Conservation (phyloP, 2,797 vertebrate genomes). For the Hemitrygon akajei region DNA sequence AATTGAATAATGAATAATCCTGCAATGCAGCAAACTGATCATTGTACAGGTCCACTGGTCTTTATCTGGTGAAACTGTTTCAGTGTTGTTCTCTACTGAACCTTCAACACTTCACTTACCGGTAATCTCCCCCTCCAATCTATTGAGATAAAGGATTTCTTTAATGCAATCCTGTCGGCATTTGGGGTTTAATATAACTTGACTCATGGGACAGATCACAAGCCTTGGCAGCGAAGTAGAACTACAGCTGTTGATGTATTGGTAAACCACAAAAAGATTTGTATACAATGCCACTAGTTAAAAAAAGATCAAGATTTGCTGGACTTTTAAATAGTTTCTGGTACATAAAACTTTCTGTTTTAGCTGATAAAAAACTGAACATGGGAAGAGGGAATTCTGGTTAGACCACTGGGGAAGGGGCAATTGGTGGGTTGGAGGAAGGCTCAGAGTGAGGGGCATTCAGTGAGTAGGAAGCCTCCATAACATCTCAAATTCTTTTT, state of each 20-base stretch:
- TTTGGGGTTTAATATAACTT: not conserved
- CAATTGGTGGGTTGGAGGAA: no score
- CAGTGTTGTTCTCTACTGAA: not conserved
- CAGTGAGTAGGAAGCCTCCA: no score
- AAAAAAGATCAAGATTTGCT: not conserved
- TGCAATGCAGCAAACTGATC: not conserved
- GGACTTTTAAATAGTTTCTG: not conserved
- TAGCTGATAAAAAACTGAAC: no score
- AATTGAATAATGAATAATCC: not conserved
- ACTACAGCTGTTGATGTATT: not conserved
- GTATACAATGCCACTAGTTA: not conserved
- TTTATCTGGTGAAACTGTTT: not conserved
- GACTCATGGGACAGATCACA: not conserved
- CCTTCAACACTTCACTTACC: no score
- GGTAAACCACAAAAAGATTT: no score
- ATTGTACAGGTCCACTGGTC: not conserved
- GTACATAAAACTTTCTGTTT: no score
- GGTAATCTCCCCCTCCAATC: not conserved
- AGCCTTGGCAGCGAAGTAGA: not conserved
- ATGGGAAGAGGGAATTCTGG: no score
- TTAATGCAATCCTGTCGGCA: not conserved
- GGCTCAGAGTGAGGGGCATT: no score
- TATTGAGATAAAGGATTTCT: not conserved
- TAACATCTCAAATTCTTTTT: not conserved
- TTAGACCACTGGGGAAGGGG: no score